These are phyloP conservation scores for Henricia sp. DNA, from an alignment of 53 echinoderm and acorn worm species.

Conservation along the genomic window DNA sequence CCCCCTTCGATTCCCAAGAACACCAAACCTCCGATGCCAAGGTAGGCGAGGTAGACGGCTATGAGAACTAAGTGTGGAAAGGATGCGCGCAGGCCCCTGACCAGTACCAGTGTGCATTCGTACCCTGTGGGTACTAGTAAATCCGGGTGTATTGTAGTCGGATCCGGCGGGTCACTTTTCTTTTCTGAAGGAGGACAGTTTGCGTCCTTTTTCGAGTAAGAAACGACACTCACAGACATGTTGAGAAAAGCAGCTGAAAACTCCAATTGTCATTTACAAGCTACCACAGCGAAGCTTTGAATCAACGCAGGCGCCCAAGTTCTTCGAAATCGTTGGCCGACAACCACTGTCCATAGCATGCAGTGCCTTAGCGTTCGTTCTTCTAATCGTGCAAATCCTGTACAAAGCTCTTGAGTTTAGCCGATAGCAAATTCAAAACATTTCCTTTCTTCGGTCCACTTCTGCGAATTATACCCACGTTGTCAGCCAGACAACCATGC, in stretches of 20 bases:
- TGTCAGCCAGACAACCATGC: too few relatives aligned
- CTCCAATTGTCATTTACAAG: not conserved
- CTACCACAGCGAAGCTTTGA: too few relatives aligned
- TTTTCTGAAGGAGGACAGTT: not conserved
- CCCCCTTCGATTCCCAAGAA: conserved; percentile 42
- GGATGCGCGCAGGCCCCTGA: not conserved
- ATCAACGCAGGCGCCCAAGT: too few relatives aligned
- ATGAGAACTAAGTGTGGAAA: conserved; percentile 37
- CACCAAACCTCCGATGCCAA: conserved; percentile 19
- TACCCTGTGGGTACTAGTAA: not conserved
- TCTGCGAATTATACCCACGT: too few relatives aligned
- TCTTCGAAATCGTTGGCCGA: too few relatives aligned
- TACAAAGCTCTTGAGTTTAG: too few relatives aligned
- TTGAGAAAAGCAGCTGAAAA: not conserved
- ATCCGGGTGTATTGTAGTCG: not conserved
- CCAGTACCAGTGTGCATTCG: not conserved
- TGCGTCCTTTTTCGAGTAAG: not conserved
- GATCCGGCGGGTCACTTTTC: not conserved
- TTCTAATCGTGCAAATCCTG: too few relatives aligned
- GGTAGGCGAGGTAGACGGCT: conserved; percentile 23
- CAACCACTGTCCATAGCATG: too few relatives aligned
- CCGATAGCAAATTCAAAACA: too few relatives aligned
- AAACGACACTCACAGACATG: too few relatives aligned
- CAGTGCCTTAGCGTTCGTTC: too few relatives aligned
- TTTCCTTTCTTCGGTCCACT: too few relatives aligned